Base-by-base conservation (phyloP, 2,888 invertebrate species). In the Catocala fraxini region DNA sequence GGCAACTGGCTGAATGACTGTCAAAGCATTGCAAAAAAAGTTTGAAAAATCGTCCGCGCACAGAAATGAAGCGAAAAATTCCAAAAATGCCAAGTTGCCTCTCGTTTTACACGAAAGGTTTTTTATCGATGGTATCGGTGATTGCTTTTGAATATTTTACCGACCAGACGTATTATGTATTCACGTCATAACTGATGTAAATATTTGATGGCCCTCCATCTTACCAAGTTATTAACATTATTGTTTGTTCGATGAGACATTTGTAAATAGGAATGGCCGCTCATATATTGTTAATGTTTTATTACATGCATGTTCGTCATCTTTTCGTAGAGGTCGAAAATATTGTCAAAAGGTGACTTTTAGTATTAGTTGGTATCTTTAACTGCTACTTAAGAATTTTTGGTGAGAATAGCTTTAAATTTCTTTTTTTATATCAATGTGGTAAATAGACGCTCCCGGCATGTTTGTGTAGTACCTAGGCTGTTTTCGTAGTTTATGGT, bases 131-230 rank as follows among this genome's bases (percentile, higher is more conserved):
- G 78, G 80, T 81, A 80, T 77, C 81, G 81, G 75, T 85, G 85
- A 84, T 83, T 87, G 84, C 83, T 84, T 82, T 81, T 87, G 84
- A 86, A 88, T 85, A 85, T 86, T 87, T 85, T 79, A 87, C 82
- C 74, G 77, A 70, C 78, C 80, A 80, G 80, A 83, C 76, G 76
- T 80, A 84, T 81, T 85, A 80, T 66, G 69, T 79, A 86, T 84
- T 85, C 81, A 70, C 77, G 68, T 77, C 82, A 80, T 80, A 83
- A 80, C 73, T 70, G 70, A 67, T 73, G 73, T 81, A 75, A 83
- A 82, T 83, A 80, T 80, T 80, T 77, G 72, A 79, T 81, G 68
- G 65, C 59, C 64, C 68, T 59, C 56, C 64, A 69, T 79, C 79
- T 79, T 82, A 75, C 75, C 63, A 54, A 77, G 76, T 82, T 78